Percentiles rank a stretch among this genome's conserved stretches.
Evolutionary conservation across 2,797 vertebrate species (phyloP).

Genomic region (Eutrigla gurnardus): DNA sequence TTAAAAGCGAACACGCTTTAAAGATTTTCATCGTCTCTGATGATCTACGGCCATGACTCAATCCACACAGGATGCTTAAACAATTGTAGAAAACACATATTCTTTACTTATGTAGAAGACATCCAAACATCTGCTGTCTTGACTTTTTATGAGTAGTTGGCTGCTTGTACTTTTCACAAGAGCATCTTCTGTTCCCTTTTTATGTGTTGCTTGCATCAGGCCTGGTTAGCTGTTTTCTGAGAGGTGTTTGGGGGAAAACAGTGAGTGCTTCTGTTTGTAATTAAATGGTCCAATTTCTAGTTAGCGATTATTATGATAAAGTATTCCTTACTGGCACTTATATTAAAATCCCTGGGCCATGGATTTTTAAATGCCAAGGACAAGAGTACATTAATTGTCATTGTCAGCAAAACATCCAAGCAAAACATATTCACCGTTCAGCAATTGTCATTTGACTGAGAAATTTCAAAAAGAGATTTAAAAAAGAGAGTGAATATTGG

Average conservation of each 20-base stretch:
- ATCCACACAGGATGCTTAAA: slow-evolving; percentile 8
- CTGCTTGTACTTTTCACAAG: not conserved
- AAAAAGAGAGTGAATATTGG: not conserved
- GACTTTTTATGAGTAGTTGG: not conserved
- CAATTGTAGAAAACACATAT: slow-evolving; percentile 7
- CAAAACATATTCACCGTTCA: slow-evolving; percentile 11
- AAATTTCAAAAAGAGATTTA: not conserved
- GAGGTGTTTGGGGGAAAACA: not conserved
- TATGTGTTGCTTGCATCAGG: not conserved
- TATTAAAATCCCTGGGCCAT: slow-evolving; percentile 10
- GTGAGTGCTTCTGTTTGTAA: not conserved
- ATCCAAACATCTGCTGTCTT: not conserved
- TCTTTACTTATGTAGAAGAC: not conserved
- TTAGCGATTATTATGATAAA: not conserved
- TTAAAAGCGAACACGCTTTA: slow-evolving; percentile 22
- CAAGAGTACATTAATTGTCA: slow-evolving; percentile 28
- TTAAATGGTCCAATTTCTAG: not conserved
- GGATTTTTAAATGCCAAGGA: slow-evolving; percentile 36
- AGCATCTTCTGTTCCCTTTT: not conserved
- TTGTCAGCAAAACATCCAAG: slow-evolving; percentile 38
- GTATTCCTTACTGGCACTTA: slow-evolving; percentile 2
- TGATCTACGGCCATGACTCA: slow-evolving; percentile 46
- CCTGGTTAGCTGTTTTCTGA: not conserved
- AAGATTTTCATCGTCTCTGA: slow-evolving; percentile 46
- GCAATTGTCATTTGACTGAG: no score